phyloP scores from a whole-genome alignment of 2,113 vertebrate species.

The Neogobius melanostomus region DNA sequence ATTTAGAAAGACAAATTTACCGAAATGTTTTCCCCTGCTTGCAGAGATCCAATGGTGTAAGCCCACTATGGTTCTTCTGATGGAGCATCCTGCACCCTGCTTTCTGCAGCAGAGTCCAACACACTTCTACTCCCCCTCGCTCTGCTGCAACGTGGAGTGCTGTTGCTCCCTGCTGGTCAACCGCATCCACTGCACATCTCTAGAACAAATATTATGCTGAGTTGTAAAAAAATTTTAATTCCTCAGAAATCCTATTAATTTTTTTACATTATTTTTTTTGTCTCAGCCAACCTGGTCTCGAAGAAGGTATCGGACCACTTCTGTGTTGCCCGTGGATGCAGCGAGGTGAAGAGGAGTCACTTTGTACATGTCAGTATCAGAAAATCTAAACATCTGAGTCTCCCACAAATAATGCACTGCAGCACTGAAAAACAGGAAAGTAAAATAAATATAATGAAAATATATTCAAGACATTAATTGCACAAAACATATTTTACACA shows the following conservation, averaged over 20 bases:
- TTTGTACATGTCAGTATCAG: slow-evolving; percentile 74
- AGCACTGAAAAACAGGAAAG: slow-evolving; percentile 56
- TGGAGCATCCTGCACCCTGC: slow-evolving; percentile 70
- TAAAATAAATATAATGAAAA: background rate
- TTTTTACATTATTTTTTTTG: too few species aligned
- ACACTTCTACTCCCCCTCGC: slow-evolving; percentile 73
- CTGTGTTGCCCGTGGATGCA: slow-evolving; percentile 76
- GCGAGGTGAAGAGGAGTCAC: slow-evolving; percentile 79
- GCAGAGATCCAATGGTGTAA: slow-evolving; percentile 77
- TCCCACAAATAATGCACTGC: slow-evolving; percentile 79
- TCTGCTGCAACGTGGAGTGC: slow-evolving; percentile 79
- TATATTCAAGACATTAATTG: too few species aligned
- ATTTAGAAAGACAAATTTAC: slow-evolving; percentile 49
- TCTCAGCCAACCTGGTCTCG: slow-evolving; percentile 63
- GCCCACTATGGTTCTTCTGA: slow-evolving; percentile 68
- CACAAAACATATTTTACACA: slow-evolving; percentile 52
- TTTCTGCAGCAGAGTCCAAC: slow-evolving; percentile 78
- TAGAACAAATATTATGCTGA: slow-evolving; percentile 34
- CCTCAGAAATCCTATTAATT: too few species aligned
- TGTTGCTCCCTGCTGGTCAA: slow-evolving; percentile 77
- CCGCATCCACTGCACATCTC: slow-evolving; percentile 73
- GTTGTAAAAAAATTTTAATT: too few species aligned
- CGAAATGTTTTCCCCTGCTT: slow-evolving; percentile 77
- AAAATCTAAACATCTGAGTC: slow-evolving; percentile 76
- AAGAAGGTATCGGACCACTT: slow-evolving; percentile 77